Conservation (phyloP, 1,140 invertebrate genomes). For the Tyrophagus putrescentiae region DNA sequence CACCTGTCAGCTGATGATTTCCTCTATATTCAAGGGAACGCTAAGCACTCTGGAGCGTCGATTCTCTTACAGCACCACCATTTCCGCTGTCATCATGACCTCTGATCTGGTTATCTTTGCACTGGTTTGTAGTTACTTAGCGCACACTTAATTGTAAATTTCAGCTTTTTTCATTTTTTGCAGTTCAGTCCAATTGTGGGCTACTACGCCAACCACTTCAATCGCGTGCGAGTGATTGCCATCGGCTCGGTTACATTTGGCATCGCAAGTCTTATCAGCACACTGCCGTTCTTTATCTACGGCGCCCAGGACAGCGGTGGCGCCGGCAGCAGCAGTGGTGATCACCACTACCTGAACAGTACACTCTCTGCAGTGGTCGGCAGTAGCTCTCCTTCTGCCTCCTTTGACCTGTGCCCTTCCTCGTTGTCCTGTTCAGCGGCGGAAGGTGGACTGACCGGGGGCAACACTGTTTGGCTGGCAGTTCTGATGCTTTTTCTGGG, state of each 20-base stretch:
- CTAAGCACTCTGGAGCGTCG: conserved; percentile 60
- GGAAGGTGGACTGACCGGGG: conserved; percentile 4
- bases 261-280: conserved; percentile 46
- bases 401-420: too few relatives aligned
- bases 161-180: too few relatives aligned
- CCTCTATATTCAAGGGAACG: too few relatives aligned
- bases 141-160: too few relatives aligned
- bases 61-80: conserved; percentile 58
- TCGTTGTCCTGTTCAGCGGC: conserved; percentile 4
- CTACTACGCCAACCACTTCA: conserved; percentile 48
- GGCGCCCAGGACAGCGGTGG: conserved; percentile 36
- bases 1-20: too few relatives aligned
- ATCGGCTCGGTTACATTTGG: conserved; percentile 51
- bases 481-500: conserved; percentile 19
- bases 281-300: conserved; percentile 50
- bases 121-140: too few relatives aligned
- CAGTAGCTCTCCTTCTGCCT: too few relatives aligned
- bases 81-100: conserved; percentile 42
- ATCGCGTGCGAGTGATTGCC: conserved; percentile 51
- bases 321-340: too few relatives aligned
- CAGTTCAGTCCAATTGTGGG: conserved; percentile 43
- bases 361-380: not conserved
- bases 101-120: conserved; percentile 25
- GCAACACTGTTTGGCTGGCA: not conserved
- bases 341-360: not conserved